Base-by-base conservation (phyloP, 92 coral and sea anemone species). In the Parazoanthus darwini region DNA sequence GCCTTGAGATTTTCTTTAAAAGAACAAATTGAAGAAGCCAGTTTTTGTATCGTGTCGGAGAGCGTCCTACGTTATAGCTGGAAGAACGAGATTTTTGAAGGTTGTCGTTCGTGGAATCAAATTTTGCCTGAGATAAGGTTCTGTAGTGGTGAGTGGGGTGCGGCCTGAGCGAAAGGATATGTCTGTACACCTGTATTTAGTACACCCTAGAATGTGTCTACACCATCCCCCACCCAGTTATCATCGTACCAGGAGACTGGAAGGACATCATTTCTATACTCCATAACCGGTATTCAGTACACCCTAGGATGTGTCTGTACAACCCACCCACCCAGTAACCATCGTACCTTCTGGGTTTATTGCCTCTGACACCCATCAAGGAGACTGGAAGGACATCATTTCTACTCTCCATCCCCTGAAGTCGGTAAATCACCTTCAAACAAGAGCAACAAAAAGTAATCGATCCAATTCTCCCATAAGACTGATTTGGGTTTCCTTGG, bases 341-440 rank as follows among this genome's bases (percentile, higher is more conserved):
- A 46, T 39, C 77, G 43, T 58, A 94, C 98, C 98, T 93, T 87
- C 96, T 97, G 11, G 99, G 99, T 15, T 98, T 98, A 89, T 95
- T 97, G 14, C 99, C 99, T 88, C 99, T 91, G 42, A 94, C 94
- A 36, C 99, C 98, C 35, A 93, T 92, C 90, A 96, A 90, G 7
- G 98, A 89, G 20, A 95, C 94, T 0, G 99, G 99, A 42, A 97
- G 93, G 6, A 95, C 95, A 78, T 97, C 99, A 73, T 88, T 95
- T 81, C 98, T 92, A 80, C 99, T 97, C 78, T 97, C 99, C 99
- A 97, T 97, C 22, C 94, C 94, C 77, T 97, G 99, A 26, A 97
- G 89, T 77, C 97, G 93, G 90, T 95, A 93, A 43, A 97, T 92
- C 81, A 94, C 98, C 98, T 96, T 46, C 56, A 90, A 20, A 81